phyloP scores from a whole-genome alignment of 2,113 vertebrate species.

The Rhodinocichla rosea region DNA sequence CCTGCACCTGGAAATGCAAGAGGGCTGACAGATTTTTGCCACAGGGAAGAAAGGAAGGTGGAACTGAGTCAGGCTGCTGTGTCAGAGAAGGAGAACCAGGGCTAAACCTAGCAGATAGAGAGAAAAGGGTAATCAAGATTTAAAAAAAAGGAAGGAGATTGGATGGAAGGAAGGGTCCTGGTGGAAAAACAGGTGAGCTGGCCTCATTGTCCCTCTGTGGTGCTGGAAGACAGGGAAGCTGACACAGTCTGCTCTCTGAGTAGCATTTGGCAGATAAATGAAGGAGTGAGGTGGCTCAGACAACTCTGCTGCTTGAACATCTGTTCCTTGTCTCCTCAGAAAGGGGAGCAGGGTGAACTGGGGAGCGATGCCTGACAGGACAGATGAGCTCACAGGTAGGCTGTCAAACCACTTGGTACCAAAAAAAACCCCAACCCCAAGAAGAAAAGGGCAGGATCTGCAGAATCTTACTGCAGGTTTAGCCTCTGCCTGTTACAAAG shows the following conservation, averaged over 20 bases:
- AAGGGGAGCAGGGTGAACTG: neutral
- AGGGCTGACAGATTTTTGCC: neutral
- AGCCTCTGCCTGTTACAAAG: neutral
- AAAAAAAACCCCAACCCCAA: neutral
- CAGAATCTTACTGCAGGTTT: neutral
- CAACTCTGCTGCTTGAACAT: neutral
- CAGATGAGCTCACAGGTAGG: neutral
- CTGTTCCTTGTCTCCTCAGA: slow-evolving; percentile 1
- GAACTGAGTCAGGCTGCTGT: neutral
- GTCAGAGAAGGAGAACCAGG: neutral
- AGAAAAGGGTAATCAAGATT: neutral
- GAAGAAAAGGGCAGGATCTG: neutral
- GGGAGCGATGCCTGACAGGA: neutral
- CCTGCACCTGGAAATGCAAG: neutral
- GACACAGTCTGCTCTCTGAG: neutral
- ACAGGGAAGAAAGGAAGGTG: neutral
- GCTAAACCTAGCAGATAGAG: neutral
- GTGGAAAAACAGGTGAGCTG: neutral
- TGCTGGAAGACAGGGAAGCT: neutral
- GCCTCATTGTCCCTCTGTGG: neutral
- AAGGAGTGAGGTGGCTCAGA: neutral
- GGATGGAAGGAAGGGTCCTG: neutral
- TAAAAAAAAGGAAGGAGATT: neutral
- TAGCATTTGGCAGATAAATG: neutral
- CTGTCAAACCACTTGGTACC: neutral